Evolutionary conservation across 2,888 invertebrate species (phyloP), one percentile per base, ranked within the genome.

Genomic region (Acleris laterana): DNA sequence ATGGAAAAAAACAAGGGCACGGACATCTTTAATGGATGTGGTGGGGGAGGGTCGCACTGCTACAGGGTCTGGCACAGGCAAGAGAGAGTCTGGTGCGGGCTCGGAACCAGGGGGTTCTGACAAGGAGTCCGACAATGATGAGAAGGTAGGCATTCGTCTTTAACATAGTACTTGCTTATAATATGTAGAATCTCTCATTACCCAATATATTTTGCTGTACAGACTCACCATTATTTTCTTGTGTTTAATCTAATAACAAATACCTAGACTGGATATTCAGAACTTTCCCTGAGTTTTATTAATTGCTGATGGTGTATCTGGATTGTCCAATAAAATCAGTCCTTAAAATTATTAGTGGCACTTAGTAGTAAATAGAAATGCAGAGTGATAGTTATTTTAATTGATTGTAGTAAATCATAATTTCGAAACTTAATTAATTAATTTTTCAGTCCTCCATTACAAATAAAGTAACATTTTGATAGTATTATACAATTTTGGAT

Each of bases 1-100:
- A 79, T 99, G 99, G 99, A 99, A 99, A 88, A 99, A 99, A 87
- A 98, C 98, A 22, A 93, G 98, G 76, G 96, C 97, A 77, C 95
- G 98, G 67, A 97, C 97, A 63, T 98, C 98, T 78, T 93, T 98
- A 46, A 99, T 99, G 97, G 99, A 99, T 90, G 90, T 87, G 19
- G 95, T 96, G 22, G 95, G 97, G 75, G 96, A 96, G 75, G 95
- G 95, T 50, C 95, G 97, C 52, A 97, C 96, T 76, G 95, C 96
- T 69, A 94, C 95, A 25, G 92, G 93, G 63, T 94, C 95, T 69
- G 95, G 95, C 68, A 94, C 94, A 70, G 94, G 94, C 70, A 94
- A 94, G 65, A 79, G 87, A 25, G 96, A 96, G 70, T 97, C 97
- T 74, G 96, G 95, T 64, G 96, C 96, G 53, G 97, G 96, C 2